Evolutionary conservation across 2,797 vertebrate genomes (phyloP), one percentile per base, ranked within the genome.

Genomic region (Argyrosomus regius): DNA sequence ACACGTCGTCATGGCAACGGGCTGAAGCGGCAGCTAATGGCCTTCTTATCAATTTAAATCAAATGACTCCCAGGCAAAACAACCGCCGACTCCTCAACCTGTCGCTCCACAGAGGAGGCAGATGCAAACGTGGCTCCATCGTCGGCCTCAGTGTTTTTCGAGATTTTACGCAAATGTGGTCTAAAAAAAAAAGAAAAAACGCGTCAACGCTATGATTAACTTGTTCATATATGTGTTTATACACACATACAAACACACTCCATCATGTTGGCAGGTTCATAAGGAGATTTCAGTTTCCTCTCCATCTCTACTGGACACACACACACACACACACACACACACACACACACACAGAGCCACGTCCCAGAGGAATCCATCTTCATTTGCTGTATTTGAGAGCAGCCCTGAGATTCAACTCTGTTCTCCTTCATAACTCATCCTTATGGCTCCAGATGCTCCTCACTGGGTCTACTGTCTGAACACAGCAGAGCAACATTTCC

Each of bases 11-110:
- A 92, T 92, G 86, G 93, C 86, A 91, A 95, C 92, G 67, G 49
- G 84, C 79, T 87, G 86, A 91, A 92, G 92, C 86, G 7, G 63
- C 72, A 43, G 81, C 87, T 92, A 91, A 92, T 91, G 89, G 91
- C 84, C 81, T 87, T 88, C 87, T 92, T 87, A 92, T 93, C 90
- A 92, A 83, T 91, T 88, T 80, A 66, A 91, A 86, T 82, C 82
- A 81, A 88, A 88, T 76, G 83, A 88, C 86, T 90, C 83, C 89
- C 75, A 16, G 50, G 75, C 72, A 77, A 83, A 88, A 84, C 78
- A 81, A 69, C 52, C 41, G 53, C 76, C 8, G 70, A 77, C 86
- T 87, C 80, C 66, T 85, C 76, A 81, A 77, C 80, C 77, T 65
- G 78, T 61, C 67, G 18, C 6, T 14, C 65, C 8, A 17, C 75